These are phyloP conservation scores for Bubalus kerabau DNA, from an alignment of 2,113 vertebrate species.

Conservation along the genomic window DNA sequence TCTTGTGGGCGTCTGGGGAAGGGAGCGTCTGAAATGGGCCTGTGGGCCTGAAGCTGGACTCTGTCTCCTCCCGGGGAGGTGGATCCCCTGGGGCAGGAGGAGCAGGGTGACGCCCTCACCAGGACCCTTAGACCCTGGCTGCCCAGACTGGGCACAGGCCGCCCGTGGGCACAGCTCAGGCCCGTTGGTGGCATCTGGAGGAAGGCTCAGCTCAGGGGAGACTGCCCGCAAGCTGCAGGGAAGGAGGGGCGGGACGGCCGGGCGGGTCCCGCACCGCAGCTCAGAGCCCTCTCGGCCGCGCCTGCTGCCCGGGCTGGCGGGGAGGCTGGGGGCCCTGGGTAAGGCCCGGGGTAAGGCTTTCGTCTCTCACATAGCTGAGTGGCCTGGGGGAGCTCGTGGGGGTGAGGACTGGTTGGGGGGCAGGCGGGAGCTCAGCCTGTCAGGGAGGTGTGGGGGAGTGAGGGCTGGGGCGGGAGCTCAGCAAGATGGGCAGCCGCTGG, in stretches of 20 bases:
- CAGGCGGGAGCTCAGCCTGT: neutral
- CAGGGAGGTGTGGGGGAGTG: neutral
- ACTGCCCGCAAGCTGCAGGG: accelerated
- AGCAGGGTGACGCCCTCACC: neutral
- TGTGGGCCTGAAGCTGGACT: neutral
- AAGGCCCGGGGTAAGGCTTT: neutral
- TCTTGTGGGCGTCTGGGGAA: neutral
- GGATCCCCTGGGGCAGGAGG: neutral
- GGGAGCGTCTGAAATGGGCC: too few species aligned
- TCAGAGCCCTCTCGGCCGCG: neutral
- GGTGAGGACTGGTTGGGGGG: neutral
- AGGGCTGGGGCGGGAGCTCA: neutral
- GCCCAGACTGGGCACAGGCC: neutral
- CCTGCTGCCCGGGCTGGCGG: accelerated
- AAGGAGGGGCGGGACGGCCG: neutral
- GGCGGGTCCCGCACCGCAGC: accelerated
- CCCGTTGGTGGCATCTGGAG: neutral
- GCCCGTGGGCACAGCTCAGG: neutral
- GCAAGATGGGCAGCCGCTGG: accelerated
- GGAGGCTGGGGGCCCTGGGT: too few species aligned
- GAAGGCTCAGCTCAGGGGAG: neutral
- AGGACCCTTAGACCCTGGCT: neutral
- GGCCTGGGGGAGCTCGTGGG: neutral
- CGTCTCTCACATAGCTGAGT: accelerated
- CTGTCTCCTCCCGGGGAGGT: neutral